These are phyloP conservation scores for Pangasius djambal DNA, from an alignment of 2,797 vertebrate species.

Conservation along the genomic window DNA sequence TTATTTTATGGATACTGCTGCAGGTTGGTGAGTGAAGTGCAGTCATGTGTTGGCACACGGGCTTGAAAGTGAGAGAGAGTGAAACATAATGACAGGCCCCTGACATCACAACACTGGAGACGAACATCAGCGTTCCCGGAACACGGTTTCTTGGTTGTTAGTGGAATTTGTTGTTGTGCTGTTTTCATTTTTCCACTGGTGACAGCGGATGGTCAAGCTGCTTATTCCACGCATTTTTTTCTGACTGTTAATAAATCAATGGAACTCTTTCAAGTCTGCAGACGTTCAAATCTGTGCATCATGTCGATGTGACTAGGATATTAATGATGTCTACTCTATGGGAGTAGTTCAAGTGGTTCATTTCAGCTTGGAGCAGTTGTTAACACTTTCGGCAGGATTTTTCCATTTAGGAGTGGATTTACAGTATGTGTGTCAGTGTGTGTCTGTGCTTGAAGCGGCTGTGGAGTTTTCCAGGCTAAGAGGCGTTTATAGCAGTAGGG, in stretches of 20 bases:
- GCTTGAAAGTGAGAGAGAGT: conserved; percentile 28
- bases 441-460: conserved; percentile 37
- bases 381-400: conserved; percentile 57
- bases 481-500: conserved; percentile 58
- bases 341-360: conserved; percentile 11
- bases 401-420: conserved; percentile 54
- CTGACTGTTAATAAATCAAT: not conserved
- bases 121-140: conserved; percentile 26
- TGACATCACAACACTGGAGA: conserved; percentile 42
- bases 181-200: not conserved
- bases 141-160: not conserved
- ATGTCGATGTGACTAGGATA: not conserved
- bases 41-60: conserved; percentile 24
- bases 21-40: conserved; percentile 31
- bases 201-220: not conserved
- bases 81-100: conserved; percentile 32
- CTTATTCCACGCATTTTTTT: not conserved
- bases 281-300: not conserved
- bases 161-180: not conserved
- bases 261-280: not conserved
- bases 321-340: not conserved
- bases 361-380: conserved; percentile 32
- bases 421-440: conserved; percentile 39
- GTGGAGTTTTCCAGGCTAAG: conserved; percentile 56
- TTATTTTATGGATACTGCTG: conserved; percentile 48